Conservation (phyloP, 1,140 invertebrate species). For the Brachionus rotundiformis region DNA sequence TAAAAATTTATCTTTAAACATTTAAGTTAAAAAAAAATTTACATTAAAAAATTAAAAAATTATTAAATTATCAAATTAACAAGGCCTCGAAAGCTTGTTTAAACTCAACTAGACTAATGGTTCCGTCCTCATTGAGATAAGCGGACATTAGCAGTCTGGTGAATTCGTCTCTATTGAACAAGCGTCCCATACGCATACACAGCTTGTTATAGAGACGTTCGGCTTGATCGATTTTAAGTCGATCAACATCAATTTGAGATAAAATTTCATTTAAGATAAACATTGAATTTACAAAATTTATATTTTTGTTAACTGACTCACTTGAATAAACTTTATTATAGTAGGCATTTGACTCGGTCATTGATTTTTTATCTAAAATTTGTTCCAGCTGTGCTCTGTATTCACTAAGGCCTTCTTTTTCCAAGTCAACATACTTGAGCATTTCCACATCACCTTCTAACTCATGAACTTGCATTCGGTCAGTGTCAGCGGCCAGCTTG, state of each 20-base stretch:
- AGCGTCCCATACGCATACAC: background rate
- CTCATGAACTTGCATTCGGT: background rate
- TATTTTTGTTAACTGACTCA: slow-evolving; percentile 1
- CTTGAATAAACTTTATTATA: background rate
- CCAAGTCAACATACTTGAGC: slow-evolving; percentile 11
- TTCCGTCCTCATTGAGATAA: slow-evolving; percentile 8
- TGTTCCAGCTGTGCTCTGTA: slow-evolving; percentile 16
- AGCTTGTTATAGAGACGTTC: slow-evolving; percentile 7
- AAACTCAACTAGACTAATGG: slow-evolving; percentile 32
- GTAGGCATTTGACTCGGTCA: background rate
- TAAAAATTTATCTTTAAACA: slow-evolving; percentile 6
- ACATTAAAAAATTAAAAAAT: background rate
- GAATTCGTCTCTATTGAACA: slow-evolving; percentile 18
- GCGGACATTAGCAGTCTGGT: background rate
- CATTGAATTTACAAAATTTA: slow-evolving; percentile 25
- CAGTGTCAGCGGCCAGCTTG: background rate
- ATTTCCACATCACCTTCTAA: slow-evolving; percentile 39
- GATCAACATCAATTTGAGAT: slow-evolving; percentile 8
- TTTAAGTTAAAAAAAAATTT: background rate
- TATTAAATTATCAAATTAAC: background rate
- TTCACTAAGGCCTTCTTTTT: slow-evolving; percentile 39
- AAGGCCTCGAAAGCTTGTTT: slow-evolving; percentile 8
- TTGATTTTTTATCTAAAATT: background rate
- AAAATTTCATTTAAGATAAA: slow-evolving; percentile 20
- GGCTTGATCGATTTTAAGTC: slow-evolving; percentile 23